Evolutionary conservation across 2,797 vertebrate species (phyloP).

Genomic region (Diplodus puntazzo): DNA sequence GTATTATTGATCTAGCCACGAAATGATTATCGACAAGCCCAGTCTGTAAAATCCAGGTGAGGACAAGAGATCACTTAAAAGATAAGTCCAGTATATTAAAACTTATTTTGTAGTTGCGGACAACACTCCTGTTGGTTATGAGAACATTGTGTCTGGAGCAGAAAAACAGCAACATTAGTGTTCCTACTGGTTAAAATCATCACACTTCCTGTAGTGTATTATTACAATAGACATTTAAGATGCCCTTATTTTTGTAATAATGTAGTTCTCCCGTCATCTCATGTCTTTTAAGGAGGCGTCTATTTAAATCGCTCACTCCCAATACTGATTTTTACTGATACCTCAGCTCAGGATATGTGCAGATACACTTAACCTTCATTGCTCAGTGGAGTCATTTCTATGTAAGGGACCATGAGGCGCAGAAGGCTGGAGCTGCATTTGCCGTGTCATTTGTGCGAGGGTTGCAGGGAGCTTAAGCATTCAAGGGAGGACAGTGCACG

Average conservation of each 20-base stretch:
- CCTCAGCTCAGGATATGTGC: no score
- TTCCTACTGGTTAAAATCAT: background rate
- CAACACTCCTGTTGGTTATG: background rate
- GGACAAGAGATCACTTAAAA: background rate
- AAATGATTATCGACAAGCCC: conserved; percentile 48
- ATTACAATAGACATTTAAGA: background rate
- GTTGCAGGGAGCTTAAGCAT: no score
- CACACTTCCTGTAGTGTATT: background rate
- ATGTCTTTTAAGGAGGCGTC: no score
- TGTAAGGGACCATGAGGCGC: no score
- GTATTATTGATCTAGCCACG: conserved; percentile 29
- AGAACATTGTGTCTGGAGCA: background rate
- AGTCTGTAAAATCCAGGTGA: background rate
- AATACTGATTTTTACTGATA: no score
- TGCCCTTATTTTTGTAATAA: no score
- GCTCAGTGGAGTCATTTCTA: no score
- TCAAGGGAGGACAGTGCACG: background rate
- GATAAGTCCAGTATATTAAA: conserved; percentile 17
- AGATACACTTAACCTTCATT: no score
- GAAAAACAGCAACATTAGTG: background rate
- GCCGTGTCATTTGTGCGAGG: background rate
- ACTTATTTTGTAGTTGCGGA: background rate
- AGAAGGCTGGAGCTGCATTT: background rate
- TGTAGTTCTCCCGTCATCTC: no score
- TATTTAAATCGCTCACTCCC: no score